phyloP scores from a whole-genome alignment of 2,113 vertebrate genomes.

The Seriola dumerili region DNA sequence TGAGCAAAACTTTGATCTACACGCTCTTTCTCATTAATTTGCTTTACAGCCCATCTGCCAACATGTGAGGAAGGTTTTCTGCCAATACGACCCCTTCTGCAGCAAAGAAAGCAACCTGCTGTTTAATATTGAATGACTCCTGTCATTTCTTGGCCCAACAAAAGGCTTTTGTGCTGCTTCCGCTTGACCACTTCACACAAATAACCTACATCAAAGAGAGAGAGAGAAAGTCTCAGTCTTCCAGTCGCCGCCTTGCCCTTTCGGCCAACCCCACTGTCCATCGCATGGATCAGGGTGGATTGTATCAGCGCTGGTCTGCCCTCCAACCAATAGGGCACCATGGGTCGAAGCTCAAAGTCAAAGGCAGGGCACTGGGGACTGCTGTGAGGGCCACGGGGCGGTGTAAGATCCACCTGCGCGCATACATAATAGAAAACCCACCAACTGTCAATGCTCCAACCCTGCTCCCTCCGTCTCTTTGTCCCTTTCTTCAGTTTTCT shows the following conservation, averaged over 20 bases:
- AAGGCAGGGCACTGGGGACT: constrained; percentile 46
- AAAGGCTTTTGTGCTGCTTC: constrained; percentile 70
- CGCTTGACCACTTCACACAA: constrained; percentile 58
- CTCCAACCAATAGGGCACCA: constrained; percentile 19
- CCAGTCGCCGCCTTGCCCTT: constrained; percentile 29
- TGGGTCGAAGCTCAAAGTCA: constrained; percentile 69
- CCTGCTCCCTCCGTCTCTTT: neutral
- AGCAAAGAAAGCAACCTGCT: constrained; percentile 41
- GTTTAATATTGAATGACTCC: constrained; percentile 76
- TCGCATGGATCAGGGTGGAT: constrained; percentile 27
- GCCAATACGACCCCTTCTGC: constrained; percentile 15
- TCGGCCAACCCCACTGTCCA: constrained; percentile 40
- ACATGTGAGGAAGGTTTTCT: neutral
- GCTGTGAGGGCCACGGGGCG: constrained; percentile 42
- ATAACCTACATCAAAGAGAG: constrained; percentile 42
- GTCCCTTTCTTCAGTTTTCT: neutral
- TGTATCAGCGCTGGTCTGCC: constrained; percentile 26
- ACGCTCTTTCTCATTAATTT: neutral
- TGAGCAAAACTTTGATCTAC: neutral
- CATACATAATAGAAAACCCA: constrained; percentile 76
- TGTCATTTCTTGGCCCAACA: constrained; percentile 45
- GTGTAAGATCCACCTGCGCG: constrained; percentile 56
- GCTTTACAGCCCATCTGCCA: neutral
- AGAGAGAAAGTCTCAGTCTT: constrained; percentile 25
- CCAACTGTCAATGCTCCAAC: constrained; percentile 50